Evolutionary conservation across 1,140 invertebrate species (phyloP), one percentile per base, ranked within the genome.

Genomic region (Aphelenchoides avenae): DNA sequence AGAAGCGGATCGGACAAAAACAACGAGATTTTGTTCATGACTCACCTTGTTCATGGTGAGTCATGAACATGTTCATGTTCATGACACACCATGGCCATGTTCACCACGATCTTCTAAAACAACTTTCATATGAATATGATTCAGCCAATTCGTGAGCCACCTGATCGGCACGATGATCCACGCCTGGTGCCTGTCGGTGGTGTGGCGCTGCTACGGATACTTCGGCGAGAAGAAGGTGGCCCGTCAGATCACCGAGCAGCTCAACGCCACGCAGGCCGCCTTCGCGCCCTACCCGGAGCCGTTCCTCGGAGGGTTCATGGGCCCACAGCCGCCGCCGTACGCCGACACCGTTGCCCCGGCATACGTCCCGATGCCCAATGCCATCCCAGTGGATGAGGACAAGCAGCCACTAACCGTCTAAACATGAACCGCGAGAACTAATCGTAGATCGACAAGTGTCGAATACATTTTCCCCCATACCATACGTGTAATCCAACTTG

Each of bases 181-280:
- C 40, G 53, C 65, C 11, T 75, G 73, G 73, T 75, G 75, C 31
- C 46, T 75, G 40, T 64, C 61, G 7, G 72, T 77, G 24, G 59
- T 75, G 31, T 77, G 73, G 68, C 62, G 73, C 29, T 75, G 71
- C 63, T 77, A 75, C 42, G 63, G 57, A 27, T 75, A 59, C 48
- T 57, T 75, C 13, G 73, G 73, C 27, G 73, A 75, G 18, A 75
- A 75, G 56, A 75, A 77, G 56, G 66, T 75, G 13, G 73, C 73
- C 18, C 61, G 66, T 43, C 61, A 75, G 33, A 75, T 75, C 36
- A 56, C 58, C 27, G 68, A 76, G 44, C 73, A 75, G 33, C 66
- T 75, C 9, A 54, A 47, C 33, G 63, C 71, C 33, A 75, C 73
- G 22, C 57, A 70, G 5, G 54, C 56, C 22, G 74, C 73, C 7